A percentile compares a stretch with the other conserved stretches of the same genome.
phyloP scores from a whole-genome alignment of 2,797 vertebrate genomes.

The Rhinogobio ventralis region DNA sequence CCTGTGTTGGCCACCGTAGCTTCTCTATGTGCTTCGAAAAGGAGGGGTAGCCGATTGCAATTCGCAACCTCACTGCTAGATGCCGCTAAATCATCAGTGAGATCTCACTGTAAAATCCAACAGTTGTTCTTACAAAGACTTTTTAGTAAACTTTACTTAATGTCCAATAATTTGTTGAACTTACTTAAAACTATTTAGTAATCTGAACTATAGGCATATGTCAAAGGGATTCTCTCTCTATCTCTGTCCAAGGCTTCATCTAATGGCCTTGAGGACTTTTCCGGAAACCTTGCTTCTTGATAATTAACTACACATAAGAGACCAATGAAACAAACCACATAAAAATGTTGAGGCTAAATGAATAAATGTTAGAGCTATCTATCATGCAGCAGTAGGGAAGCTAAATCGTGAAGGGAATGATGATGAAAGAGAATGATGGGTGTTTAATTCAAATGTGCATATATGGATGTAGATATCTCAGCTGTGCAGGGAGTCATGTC shows the following conservation, averaged over 20 bases:
- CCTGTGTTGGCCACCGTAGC: too few relatives aligned
- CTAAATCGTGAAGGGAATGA: neutral
- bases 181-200: too few relatives aligned
- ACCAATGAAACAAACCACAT: neutral
- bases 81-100: too few relatives aligned
- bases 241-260: neutral
- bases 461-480: neutral
- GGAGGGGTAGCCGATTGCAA: too few relatives aligned
- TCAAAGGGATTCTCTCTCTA: neutral
- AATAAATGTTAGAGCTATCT: neutral
- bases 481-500: neutral
- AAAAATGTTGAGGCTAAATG: neutral
- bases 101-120: too few relatives aligned
- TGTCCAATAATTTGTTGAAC: too few relatives aligned
- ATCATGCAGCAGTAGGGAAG: neutral
- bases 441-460: neutral
- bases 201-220: too few relatives aligned
- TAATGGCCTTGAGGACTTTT: constrained; percentile 17
- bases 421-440: neutral
- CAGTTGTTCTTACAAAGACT: too few relatives aligned
- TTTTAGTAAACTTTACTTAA: too few relatives aligned
- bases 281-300: neutral
- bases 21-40: too few relatives aligned
- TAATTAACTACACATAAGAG: neutral
- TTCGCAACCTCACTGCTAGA: too few relatives aligned